phyloP scores from a whole-genome alignment of 2,888 invertebrate species.

The Ceratothoa steindachneri region DNA sequence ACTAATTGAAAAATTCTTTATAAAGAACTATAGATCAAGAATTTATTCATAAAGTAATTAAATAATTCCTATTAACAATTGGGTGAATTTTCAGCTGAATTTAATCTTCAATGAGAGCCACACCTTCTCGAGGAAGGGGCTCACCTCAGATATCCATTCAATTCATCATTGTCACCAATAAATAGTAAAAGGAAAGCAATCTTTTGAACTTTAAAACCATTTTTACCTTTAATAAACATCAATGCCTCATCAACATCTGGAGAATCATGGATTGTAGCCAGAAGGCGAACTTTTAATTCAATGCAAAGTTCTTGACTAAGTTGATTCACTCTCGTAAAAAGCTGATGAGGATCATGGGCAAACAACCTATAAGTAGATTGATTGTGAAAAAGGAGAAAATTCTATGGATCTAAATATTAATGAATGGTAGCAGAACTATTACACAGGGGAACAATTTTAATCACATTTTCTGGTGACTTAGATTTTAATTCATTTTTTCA shows the following conservation, averaged over 20 bases:
- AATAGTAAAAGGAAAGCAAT: background rate
- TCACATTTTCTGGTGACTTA: no score
- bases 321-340: conserved; percentile 38
- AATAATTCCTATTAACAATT: no score
- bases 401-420: no score
- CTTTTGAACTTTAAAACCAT: background rate
- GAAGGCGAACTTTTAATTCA: conserved; percentile 41
- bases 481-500: no score
- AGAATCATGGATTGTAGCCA: conserved; percentile 32
- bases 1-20: no score
- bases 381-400: no score
- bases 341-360: conserved; percentile 42
- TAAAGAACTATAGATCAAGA: no score
- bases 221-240: conserved; percentile 38
- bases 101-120: conserved; percentile 35
- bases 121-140: conserved; percentile 28
- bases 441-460: no score
- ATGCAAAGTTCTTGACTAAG: conserved; percentile 43
- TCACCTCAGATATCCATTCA: conserved; percentile 47
- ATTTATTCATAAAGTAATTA: no score
- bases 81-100: conserved; percentile 18
- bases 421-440: no score
- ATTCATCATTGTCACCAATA: conserved; percentile 20
- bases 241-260: conserved; percentile 29
- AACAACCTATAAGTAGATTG: conserved; percentile 33